Conservation (phyloP, 2,888 invertebrate species). For the Lasioglossum malachurum region DNA sequence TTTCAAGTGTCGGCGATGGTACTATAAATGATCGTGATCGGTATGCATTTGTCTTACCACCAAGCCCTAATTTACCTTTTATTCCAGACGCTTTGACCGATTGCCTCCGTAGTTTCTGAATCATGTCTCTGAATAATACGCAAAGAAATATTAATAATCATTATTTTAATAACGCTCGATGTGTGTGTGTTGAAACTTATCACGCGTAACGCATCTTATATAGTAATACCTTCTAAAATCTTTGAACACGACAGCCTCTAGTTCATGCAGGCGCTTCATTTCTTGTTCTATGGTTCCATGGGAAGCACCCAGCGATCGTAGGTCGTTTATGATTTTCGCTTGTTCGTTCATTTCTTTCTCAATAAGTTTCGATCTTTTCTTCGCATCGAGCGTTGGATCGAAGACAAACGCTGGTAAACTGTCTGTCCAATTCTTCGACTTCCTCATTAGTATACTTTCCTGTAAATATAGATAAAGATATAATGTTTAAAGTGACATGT, state of each 20-base stretch:
- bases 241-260: constrained; percentile 97
- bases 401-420: constrained; percentile 93
- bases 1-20: constrained; percentile 89
- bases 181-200: not conserved
- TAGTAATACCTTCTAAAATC: constrained; percentile 91
- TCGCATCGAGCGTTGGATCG: constrained; percentile 92
- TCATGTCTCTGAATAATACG: constrained; percentile 90
- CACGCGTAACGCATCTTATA: not conserved
- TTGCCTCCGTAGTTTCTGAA: constrained; percentile 94
- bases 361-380: constrained; percentile 95
- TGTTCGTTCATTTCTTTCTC: constrained; percentile 99
- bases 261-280: constrained; percentile 94
- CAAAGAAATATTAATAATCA: constrained; percentile 8
- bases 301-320: constrained; percentile 94
- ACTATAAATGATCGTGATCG: constrained; percentile 92
- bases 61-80: constrained; percentile 92
- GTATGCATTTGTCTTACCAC: constrained; percentile 87
- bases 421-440: constrained; percentile 89
- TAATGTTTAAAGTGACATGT: not conserved
- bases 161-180: not conserved
- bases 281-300: constrained; percentile 96
- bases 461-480: constrained; percentile 75
- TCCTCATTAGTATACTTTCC: constrained; percentile 89
- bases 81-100: constrained; percentile 92
- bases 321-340: constrained; percentile 96